Base-by-base conservation (phyloP, 2,113 vertebrate species). In the Cyanoramphus novaezelandiae region DNA sequence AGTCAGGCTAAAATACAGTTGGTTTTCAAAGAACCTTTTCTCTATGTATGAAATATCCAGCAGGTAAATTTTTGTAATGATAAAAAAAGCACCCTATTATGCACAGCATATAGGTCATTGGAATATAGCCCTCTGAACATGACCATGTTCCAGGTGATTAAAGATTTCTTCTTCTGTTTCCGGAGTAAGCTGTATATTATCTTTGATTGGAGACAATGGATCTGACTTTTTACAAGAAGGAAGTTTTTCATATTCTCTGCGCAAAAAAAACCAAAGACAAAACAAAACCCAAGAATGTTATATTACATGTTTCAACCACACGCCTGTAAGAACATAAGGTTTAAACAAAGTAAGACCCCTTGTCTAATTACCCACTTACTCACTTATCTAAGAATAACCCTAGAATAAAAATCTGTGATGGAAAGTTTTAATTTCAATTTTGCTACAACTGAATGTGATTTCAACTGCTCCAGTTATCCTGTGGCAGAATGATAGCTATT, bases 161-260 rank as follows among this genome's bases (percentile, higher is more conserved):
- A 97, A 97, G 89, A 97, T 92, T 79, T 98, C 97, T 31, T 98
- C 97, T 71, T 98, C 98, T 31, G 97, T 90, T 95, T 98, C 98
- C 84, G 98, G 97, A 77, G 97, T 98, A 52, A 98, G 96, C 13
- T 97, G 91, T 88, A 99, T 94, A 53, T 98, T 99, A 94, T 99
- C 98, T 96, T 98, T 98, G 87, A 98, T 95, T 28, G 98, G 98
- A 94, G 98, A 99, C 96, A 99, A 96, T 4, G 98, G 98, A 47
- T 98, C 90, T 82, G 95, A 95, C 87, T 98, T 99, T 88, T 97
- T 98, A 94, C 88, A 97, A 46, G 97, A 89, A 37, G 76, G 90
- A 83, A 99, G 95, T 87, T 97, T 99, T 81, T 98, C 97, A 33
- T 93, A 96, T 12, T 98, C 98, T 95, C 99, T 99, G 97, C 35